A percentile compares a stretch with the other conserved stretches of the same genome.
Evolutionary conservation across 2,888 invertebrate genomes (phyloP).

Genomic region (Torymus texanus): DNA sequence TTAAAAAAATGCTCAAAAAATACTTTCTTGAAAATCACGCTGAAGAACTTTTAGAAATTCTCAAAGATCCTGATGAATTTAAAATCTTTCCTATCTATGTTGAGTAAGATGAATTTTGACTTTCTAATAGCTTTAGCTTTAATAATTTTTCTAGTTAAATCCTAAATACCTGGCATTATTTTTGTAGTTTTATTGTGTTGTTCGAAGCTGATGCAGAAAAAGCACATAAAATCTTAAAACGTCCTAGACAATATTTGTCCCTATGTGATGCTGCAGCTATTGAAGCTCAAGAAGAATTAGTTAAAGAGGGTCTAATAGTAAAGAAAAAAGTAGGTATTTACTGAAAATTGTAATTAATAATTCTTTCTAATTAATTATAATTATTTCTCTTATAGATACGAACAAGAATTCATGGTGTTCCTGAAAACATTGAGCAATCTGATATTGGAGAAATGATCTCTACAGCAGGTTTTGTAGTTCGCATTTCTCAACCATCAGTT

Average conservation of each 20-base stretch:
- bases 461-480: conserved; percentile 84
- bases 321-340: conserved; percentile 78
- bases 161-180: conserved; percentile 2
- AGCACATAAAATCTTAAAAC: conserved; percentile 82
- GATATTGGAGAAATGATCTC: conserved; percentile 70
- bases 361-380: conserved; percentile 6
- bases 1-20: conserved; percentile 65
- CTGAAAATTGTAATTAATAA: not conserved
- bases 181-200: conserved; percentile 81
- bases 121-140: not conserved
- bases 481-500: conserved; percentile 85
- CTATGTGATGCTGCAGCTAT: conserved; percentile 80
- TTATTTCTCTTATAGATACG: conserved; percentile 61
- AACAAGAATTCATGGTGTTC: conserved; percentile 68
- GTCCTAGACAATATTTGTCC: conserved; percentile 80
- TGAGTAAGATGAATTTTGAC: conserved; percentile 78
- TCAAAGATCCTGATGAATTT: conserved; percentile 79
- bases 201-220: conserved; percentile 82
- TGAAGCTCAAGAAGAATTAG: conserved; percentile 79
- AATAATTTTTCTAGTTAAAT: conserved; percentile 12
- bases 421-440: conserved; percentile 79
- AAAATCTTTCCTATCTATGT: conserved; percentile 82
- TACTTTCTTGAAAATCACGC: conserved; percentile 80
- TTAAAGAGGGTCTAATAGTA: conserved; percentile 71
- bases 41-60: conserved; percentile 79